These are phyloP conservation scores for Paratrypauchen microcephalus DNA, from an alignment of 2,797 vertebrate genomes.

Conservation along the genomic window DNA sequence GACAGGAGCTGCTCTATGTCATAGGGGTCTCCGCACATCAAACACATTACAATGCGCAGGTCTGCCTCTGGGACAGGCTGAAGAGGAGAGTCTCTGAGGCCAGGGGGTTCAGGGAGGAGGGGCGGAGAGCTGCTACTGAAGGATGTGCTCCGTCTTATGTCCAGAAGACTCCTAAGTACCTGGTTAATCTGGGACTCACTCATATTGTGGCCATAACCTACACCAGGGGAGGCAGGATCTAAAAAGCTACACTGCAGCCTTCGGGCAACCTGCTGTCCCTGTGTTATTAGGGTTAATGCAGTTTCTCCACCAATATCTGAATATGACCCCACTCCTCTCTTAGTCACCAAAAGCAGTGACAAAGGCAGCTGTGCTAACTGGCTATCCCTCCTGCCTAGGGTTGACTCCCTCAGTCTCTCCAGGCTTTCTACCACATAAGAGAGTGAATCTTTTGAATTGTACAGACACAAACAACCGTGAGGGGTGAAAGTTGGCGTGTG, in stretches of 20 bases:
- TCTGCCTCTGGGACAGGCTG: conserved; percentile 83
- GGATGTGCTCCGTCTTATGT: conserved; percentile 83
- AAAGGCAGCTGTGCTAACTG: conserved; percentile 83
- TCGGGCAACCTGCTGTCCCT: conserved; percentile 90
- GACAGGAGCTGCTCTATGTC: conserved; percentile 87
- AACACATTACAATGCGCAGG: conserved; percentile 89
- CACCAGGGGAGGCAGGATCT: conserved; percentile 88
- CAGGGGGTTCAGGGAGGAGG: conserved; percentile 79
- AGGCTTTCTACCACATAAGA: conserved; percentile 95
- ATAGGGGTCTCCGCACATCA: conserved; percentile 93
- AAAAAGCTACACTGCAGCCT: conserved; percentile 91
- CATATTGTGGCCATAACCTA: conserved; percentile 90
- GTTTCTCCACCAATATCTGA: conserved; percentile 90
- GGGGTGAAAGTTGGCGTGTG: conserved; percentile 93
- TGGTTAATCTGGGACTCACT: conserved; percentile 94
- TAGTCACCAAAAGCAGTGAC: conserved; percentile 89
- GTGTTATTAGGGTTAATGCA: conserved; percentile 87
- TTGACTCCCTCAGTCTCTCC: conserved; percentile 89
- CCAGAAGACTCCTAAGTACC: conserved; percentile 87
- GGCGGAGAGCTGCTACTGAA: conserved; percentile 80
- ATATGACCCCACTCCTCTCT: conserved; percentile 85
- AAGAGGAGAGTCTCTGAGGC: conserved; percentile 81
- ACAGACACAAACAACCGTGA: conserved; percentile 95
- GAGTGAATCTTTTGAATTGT: conserved; percentile 96
- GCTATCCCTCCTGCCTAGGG: conserved; percentile 84